Evolutionary conservation across 2,113 vertebrate genomes (phyloP), one percentile per base, ranked within the genome.

Genomic region (Ibidorhyncha struthersii): DNA sequence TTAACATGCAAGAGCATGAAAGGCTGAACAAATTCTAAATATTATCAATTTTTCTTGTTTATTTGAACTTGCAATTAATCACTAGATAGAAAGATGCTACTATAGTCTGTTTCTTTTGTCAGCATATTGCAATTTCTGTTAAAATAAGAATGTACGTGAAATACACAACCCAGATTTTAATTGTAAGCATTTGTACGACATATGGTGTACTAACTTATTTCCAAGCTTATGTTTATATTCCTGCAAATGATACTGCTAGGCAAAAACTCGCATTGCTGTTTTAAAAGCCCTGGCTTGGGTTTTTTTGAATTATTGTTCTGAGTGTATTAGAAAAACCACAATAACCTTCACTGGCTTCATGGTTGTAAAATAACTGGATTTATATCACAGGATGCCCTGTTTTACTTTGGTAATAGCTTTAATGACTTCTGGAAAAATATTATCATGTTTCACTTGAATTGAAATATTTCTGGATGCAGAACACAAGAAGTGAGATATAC

Each of bases 391-490:
- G 41, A 80, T 91, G 63, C 32, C 73, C 73, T n/a, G 30, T 84
- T 96, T 96, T 92, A 81, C 70, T 96, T 59, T 89, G 78, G 62
- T 96, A 98, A 95, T 88, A 71, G 27, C 55, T 96, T 96, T 93
- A 97, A 62, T 41, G 85, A 88, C 71, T 97, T 94, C 74, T 96
- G 78, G 49, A 90, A 76, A 96, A 95, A 84, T 81, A 83, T 91
- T 90, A 80, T 62, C 56, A 10, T 92, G 93, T 98, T 98, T 97
- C 96, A 97, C 84, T 95, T 96, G 81, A 97, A 91, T 53, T 92
- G 74, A 96, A 98, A 86, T 86, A 89, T 90, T 97, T 96, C 92
- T 96, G 84, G 90, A 96, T 96, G 62, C 41, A 88, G 93, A 98
- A 95, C 80, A 91, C n/a, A 92, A 97, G 67, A 93, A 23, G 25